These are phyloP conservation scores for Ceyx melanurus DNA, from an alignment of 2,113 vertebrate species.

Conservation along the genomic window DNA sequence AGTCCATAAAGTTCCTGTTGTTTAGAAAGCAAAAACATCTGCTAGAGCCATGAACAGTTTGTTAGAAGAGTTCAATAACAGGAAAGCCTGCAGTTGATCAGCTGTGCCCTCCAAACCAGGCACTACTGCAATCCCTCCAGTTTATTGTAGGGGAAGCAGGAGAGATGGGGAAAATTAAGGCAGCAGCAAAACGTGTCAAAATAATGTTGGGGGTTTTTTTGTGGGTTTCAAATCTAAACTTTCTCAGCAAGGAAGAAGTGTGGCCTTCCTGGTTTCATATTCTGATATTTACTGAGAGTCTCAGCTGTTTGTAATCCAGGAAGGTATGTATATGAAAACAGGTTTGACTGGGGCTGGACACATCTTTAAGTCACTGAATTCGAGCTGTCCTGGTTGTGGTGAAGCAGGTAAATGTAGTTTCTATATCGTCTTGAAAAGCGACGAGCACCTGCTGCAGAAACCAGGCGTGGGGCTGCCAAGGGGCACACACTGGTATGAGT, in stretches of 20 bases:
- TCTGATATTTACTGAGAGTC: not conserved
- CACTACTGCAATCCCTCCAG: not conserved
- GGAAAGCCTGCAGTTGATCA: slow-evolving; percentile 46
- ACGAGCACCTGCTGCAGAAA: not conserved
- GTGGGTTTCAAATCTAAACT: not conserved
- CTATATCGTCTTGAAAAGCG: not conserved
- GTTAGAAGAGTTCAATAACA: not conserved
- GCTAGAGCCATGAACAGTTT: slow-evolving; percentile 22
- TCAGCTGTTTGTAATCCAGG: not conserved
- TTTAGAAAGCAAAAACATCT: slow-evolving; percentile 65
- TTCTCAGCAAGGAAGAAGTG: not conserved
- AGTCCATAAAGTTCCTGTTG: slow-evolving; percentile 34
- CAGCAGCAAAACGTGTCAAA: not conserved
- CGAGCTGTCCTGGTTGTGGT: rapidly evolving
- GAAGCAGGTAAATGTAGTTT: not conserved
- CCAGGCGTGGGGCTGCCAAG: rapidly evolving
- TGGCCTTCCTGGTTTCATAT: not conserved
- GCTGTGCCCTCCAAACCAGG: slow-evolving; percentile 31
- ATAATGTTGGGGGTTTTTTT: not conserved
- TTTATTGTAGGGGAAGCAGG: not conserved
- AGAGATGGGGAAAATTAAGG: not conserved
- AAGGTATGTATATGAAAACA: not conserved
- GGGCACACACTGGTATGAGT: not conserved
- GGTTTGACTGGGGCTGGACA: not conserved
- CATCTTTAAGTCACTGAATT: not conserved